phyloP scores from a whole-genome alignment of 2,113 vertebrate genomes.

The Lathamus discolor region DNA sequence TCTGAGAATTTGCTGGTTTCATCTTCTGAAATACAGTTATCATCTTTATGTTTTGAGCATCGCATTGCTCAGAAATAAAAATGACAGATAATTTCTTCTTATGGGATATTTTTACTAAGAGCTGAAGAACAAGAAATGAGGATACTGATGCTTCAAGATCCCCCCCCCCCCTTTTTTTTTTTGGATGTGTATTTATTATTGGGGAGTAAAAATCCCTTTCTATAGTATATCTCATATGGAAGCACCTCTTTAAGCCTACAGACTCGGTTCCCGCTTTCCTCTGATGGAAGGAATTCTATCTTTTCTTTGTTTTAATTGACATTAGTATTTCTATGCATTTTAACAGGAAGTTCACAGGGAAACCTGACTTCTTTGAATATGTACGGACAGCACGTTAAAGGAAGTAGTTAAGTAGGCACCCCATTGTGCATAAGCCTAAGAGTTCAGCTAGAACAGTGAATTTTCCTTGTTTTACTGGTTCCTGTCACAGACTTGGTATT shows the following conservation, averaged over 20 bases:
- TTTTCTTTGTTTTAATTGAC: background rate
- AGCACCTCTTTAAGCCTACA: background rate
- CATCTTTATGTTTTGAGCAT: background rate
- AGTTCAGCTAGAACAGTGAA: background rate
- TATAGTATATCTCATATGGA: background rate
- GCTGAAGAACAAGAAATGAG: background rate
- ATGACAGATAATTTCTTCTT: background rate
- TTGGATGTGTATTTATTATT: background rate
- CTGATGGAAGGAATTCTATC: background rate
- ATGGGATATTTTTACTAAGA: background rate
- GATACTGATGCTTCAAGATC: background rate
- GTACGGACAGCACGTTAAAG: background rate
- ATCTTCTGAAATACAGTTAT: background rate
- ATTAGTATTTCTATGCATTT: background rate
- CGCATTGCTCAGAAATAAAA: background rate
- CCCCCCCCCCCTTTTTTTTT: background rate
- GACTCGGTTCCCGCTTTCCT: background rate
- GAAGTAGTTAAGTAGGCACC: conserved; percentile 46
- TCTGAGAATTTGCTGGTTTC: background rate
- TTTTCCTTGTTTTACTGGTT: conserved; percentile 40
- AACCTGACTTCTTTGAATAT: background rate
- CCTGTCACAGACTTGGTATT: conserved; percentile 20
- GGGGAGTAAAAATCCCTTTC: background rate
- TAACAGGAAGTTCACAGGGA: background rate
- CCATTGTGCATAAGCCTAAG: background rate